Evolutionary conservation across 2,888 invertebrate genomes (phyloP).

Genomic region (Cheilosia variabilis): DNA sequence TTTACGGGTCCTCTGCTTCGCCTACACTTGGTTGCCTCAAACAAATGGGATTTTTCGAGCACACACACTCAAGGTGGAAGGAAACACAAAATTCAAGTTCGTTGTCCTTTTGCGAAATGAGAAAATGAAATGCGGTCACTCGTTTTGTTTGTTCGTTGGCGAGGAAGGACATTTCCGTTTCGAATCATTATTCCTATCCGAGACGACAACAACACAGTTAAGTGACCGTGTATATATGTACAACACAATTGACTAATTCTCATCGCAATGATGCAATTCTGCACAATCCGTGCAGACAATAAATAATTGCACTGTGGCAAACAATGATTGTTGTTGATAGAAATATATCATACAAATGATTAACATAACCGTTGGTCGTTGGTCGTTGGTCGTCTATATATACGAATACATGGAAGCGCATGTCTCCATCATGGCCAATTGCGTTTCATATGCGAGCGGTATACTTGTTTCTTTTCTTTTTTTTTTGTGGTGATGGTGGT

Average conservation of each 20-base stretch:
- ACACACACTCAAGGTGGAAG: conserved; percentile 55
- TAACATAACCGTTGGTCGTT: conserved; percentile 61
- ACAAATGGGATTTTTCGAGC: conserved; percentile 11
- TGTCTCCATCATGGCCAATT: conserved; percentile 37
- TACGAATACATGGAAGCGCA: background rate
- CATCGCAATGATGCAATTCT: conserved; percentile 34
- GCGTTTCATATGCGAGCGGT: conserved; percentile 20
- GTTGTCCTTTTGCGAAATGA: conserved; percentile 52
- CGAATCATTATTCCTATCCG: conserved; percentile 35
- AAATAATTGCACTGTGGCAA: conserved; percentile 71
- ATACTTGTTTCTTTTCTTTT: background rate
- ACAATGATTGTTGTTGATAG: conserved; percentile 74
- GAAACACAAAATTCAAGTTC: conserved; percentile 52
- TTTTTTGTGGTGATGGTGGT: background rate
- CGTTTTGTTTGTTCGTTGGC: background rate
- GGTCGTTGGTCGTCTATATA: conserved; percentile 43
- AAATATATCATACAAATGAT: conserved; percentile 75
- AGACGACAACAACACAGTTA: conserved; percentile 45
- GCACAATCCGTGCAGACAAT: conserved; percentile 62
- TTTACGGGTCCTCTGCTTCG: conserved; percentile 43
- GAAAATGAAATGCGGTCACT: conserved; percentile 21
- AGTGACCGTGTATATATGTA: conserved; percentile 51
- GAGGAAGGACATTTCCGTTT: conserved; percentile 73
- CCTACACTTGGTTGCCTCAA: conserved; percentile 48
- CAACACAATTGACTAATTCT: conserved; percentile 55